Evolutionary conservation across 2,888 invertebrate species (phyloP).

Genomic region (Cataglyphis altisquamis): DNA sequence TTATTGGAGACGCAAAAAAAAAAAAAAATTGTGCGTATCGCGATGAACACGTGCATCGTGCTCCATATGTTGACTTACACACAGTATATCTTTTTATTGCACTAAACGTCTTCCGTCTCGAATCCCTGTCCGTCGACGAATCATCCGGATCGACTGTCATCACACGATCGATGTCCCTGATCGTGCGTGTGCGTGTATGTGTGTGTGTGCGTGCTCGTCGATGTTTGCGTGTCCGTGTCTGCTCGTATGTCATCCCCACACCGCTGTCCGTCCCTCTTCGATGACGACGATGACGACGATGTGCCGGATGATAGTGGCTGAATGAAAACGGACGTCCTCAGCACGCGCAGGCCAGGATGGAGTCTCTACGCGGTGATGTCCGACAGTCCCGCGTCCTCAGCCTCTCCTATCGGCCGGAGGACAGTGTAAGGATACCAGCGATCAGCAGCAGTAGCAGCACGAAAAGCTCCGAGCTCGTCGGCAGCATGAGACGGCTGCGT

Average conservation of each 20-base stretch:
- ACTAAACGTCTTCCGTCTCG: conserved; percentile 32
- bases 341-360: conserved; percentile 77
- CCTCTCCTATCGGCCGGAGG: conserved; percentile 79
- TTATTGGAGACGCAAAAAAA: conserved; percentile 3
- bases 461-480: conserved; percentile 43
- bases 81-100: conserved; percentile 39
- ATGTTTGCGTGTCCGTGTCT: conserved; percentile 67
- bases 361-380: conserved; percentile 56
- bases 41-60: not conserved
- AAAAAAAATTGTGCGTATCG: not conserved
- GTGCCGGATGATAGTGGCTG: conserved; percentile 88
- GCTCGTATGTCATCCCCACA: conserved; percentile 54
- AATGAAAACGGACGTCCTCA: conserved; percentile 91
- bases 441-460: conserved; percentile 61
- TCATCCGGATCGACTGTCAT: conserved; percentile 13
- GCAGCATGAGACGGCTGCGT: conserved; percentile 41
- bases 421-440: conserved; percentile 78
- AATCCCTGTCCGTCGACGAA: not conserved
- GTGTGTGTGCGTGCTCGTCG: conserved; percentile 74
- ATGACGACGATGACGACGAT: conserved; percentile 50
- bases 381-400: conserved; percentile 70
- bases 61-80: conserved; percentile 12
- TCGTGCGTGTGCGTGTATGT: conserved; percentile 62
- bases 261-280: conserved; percentile 43
- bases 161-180: conserved; percentile 66